phyloP scores from a whole-genome alignment of 2,797 vertebrate genomes.

The Microhierax caerulescens region DNA sequence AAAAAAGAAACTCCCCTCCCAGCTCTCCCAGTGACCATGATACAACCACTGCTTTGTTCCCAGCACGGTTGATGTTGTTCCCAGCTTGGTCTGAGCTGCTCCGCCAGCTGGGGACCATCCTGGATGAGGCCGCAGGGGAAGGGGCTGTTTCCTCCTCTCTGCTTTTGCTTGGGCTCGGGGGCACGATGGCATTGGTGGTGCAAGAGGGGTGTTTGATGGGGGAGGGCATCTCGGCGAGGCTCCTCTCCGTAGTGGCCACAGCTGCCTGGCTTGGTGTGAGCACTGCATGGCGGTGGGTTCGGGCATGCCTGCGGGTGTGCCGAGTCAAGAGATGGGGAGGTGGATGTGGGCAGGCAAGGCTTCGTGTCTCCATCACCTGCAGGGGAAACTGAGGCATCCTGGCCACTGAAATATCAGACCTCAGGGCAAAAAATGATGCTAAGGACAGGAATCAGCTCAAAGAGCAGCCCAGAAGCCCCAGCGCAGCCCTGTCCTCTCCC shows the following conservation, averaged over 20 bases:
- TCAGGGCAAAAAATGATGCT: neutral
- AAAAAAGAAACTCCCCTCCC: neutral
- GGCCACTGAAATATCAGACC: neutral
- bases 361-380: neutral
- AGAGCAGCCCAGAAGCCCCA: neutral
- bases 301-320: neutral
- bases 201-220: neutral
- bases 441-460: neutral
- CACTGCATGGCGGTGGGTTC: fast-evolving
- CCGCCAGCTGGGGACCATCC: neutral
- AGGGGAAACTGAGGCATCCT: fast-evolving
- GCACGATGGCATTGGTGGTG: fast-evolving
- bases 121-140: neutral
- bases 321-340: fast-evolving
- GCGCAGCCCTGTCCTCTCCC: neutral
- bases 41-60: slow-evolving; percentile 29
- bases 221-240: neutral
- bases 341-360: neutral
- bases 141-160: neutral
- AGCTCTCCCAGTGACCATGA: neutral
- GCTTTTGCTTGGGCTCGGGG: neutral
- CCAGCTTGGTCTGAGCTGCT: neutral
- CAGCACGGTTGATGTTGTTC: neutral
- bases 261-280: neutral
- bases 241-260: neutral